Conservation (phyloP, 64 coral and sea anemone genomes). For the Actinia tenebrosa region DNA sequence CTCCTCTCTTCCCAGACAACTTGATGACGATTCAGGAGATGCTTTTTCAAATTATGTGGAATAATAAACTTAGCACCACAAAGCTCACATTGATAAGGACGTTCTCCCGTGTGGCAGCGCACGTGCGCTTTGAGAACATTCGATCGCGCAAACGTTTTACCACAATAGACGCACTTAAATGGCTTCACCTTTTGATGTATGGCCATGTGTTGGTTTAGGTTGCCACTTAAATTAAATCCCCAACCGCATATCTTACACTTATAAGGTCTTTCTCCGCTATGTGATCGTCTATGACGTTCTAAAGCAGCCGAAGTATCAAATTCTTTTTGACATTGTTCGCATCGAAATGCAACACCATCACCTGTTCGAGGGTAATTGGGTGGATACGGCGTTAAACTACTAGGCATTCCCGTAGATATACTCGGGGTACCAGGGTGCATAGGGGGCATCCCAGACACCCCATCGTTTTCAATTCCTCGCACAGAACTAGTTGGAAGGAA, state of each 20-base stretch:
- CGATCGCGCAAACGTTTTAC: constrained; percentile 85
- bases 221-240: constrained; percentile 83
- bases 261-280: constrained; percentile 84
- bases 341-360: constrained; percentile 40
- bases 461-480: neutral
- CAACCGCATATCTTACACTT: constrained; percentile 84
- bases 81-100: constrained; percentile 82
- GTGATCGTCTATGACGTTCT: constrained; percentile 71
- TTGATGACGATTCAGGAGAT: constrained; percentile 75
- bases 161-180: constrained; percentile 88
- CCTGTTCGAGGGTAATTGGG: constrained; percentile 6
- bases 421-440: constrained; percentile 15
- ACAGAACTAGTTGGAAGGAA: constrained; percentile 13
- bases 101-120: constrained; percentile 77
- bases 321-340: constrained; percentile 70
- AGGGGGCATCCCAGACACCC: neutral
- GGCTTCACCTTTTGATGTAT: constrained; percentile 93
- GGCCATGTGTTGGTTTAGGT: constrained; percentile 82
- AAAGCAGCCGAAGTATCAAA: constrained; percentile 72
- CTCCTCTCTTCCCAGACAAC: constrained; percentile 26
- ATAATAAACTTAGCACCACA: constrained; percentile 92
- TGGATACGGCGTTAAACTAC: constrained; percentile 30
- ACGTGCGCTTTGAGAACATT: constrained; percentile 90
- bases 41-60: constrained; percentile 85
- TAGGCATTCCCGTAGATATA: constrained; percentile 10